Conservation (phyloP, 2,113 vertebrate genomes). For the Pica pica region DNA sequence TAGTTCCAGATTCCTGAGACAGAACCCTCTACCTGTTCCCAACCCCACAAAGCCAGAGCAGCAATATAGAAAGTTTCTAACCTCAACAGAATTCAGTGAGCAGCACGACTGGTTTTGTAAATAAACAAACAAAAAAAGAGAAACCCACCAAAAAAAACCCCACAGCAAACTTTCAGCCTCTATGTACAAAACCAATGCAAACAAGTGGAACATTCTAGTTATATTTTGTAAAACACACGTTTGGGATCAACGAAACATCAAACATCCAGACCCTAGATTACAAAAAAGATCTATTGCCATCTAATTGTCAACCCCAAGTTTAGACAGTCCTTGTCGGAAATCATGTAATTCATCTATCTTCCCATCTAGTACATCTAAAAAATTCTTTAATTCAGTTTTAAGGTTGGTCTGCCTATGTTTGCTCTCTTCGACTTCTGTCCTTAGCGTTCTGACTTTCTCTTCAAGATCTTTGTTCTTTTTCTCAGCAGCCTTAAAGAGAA, state of each 20-base stretch:
- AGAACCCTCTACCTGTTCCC: conserved; percentile 71
- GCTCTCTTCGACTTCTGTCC: conserved; percentile 83
- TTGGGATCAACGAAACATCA: conserved; percentile 61
- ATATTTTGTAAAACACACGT: conserved; percentile 58
- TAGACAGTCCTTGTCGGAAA: conserved; percentile 91
- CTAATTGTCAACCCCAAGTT: conserved; percentile 89
- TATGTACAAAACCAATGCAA: conserved; percentile 63
- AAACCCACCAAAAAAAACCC: neutral
- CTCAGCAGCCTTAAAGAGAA: conserved; percentile 82
- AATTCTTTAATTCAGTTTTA: conserved; percentile 91
- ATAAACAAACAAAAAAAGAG: neutral
- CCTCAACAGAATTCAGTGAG: conserved; percentile 57
- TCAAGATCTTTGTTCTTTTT: conserved; percentile 85
- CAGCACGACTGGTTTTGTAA: conserved; percentile 60
- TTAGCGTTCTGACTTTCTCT: conserved; percentile 80
- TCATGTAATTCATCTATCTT: conserved; percentile 96
- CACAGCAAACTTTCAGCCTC: conserved; percentile 47
- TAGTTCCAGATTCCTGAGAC: conserved; percentile 74
- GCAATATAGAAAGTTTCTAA: conserved; percentile 32
- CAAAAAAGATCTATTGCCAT: conserved; percentile 28
- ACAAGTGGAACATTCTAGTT: conserved; percentile 54
- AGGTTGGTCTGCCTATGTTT: conserved; percentile 85
- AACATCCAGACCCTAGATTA: conserved; percentile 59
- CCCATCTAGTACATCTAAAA: conserved; percentile 90
- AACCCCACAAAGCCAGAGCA: conserved; percentile 44